Base-by-base conservation (phyloP, 1,140 invertebrate genomes). In the Batillaria attramentaria region DNA sequence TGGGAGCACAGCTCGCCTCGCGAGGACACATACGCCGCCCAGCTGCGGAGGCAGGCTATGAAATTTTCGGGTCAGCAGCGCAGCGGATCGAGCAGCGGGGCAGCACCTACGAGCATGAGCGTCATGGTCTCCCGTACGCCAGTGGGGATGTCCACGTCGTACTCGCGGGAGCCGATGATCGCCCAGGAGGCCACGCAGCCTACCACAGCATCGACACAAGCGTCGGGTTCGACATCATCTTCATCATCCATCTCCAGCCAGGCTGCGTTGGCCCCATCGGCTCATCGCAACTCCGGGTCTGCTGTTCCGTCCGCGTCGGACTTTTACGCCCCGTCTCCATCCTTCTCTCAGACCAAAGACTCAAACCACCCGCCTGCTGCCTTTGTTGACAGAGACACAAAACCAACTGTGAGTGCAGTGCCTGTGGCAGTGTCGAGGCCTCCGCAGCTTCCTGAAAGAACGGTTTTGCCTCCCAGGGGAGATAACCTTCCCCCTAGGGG, bases 21-120 rank as follows among this genome's bases (percentile, higher is more conserved):
- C 46, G 85, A 88, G 66, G 87, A 87, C 42, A 78, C 73, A 0
- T 87, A 88, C 65, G 87, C 84, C 0, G 83, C 83, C 20, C 82
- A 88, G 81, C 78, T 88, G 42, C 83, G 86, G 3, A 84, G 79
- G 66, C 81, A 86, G 79, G 82, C 83, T 20, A 79, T 85, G 66
- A 79, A 84, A n/a, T 82, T 84, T 41, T 84, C 84, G 3, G 84
- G 86, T 50, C 86, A 87, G 60, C 79, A 80, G 31, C 74, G 79
- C 62, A 35, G 62, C 62, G 70, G 66, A 10, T 31, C 57, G 10
- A 41, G 37, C n/a, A 39, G 46, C 18, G 33, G 68, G 41, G 37
- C 73, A 8, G 57, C 72, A n/a, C 72, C 79, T 8, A 66, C 39
- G 57, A 41, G 28, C 76, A 84, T 75, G 80, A 79, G 68, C 73